phyloP scores from a whole-genome alignment of 1,140 invertebrate genomes.

The Ladona fulva region DNA sequence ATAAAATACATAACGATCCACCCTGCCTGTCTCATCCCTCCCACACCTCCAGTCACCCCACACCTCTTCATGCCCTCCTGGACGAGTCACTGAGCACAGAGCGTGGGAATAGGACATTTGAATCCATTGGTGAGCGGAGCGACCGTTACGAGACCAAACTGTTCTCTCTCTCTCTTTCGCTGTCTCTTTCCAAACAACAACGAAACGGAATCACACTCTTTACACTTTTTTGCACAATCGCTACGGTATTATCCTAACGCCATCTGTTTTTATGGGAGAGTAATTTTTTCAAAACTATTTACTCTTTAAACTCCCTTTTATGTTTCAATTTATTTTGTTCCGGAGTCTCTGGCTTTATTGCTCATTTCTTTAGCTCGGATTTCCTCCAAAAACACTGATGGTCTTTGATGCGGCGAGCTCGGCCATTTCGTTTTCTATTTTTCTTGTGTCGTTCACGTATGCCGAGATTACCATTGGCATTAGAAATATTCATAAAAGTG shows the following conservation, averaged over 20 bases:
- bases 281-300: neutral
- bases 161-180: neutral
- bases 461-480: too few species aligned
- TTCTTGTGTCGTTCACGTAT: too few species aligned
- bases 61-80: neutral
- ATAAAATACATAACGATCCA: conserved; percentile 1
- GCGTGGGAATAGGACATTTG: conserved; percentile 3
- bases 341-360: neutral
- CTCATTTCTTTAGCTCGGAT: too few species aligned
- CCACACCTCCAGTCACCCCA: neutral
- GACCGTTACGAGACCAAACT: neutral
- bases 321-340: neutral
- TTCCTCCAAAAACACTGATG: too few species aligned
- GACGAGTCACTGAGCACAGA: neutral
- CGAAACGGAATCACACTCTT: conserved; percentile 4
- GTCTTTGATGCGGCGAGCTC: too few species aligned
- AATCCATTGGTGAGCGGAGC: neutral
- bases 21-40: neutral
- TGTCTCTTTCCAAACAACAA: neutral
- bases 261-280: conserved; percentile 1
- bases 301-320: neutral
- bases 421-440: too few species aligned
- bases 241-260: neutral
- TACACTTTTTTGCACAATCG: conserved; percentile 1
- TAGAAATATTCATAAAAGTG: too few species aligned